Evolutionary conservation across 2,797 vertebrate species (phyloP), one percentile per base, ranked within the genome.

Genomic region (Orestias chungarensis): DNA sequence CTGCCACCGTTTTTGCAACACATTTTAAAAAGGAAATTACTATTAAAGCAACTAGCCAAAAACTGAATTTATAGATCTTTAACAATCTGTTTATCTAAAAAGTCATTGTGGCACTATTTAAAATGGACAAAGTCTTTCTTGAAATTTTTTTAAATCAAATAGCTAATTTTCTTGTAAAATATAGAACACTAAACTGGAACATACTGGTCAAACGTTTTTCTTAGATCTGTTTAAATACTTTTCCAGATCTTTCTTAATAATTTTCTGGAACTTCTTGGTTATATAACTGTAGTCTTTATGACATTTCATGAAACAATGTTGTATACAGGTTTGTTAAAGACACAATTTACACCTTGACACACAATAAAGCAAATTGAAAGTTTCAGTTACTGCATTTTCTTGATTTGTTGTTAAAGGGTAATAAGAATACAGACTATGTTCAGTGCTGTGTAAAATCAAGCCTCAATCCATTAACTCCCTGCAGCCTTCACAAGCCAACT

Each of bases 381-480:
- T 33, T 25, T 55, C 52, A 55, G n/a, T 55, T 57, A 33, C 17
- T 31, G 54, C 29, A 57, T 33, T 0, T 57, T 57, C 17, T 57
- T 1, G 2, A 57, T 57, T 57, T 57, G 3, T 57, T 33, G 54
- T 8, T 15, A 57, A 33, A 57, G 29, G 27, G 31, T 12, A 57
- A 18, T 9, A 20, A 15, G 18, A 54, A 27, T 11, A 12, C 1
- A n/a, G 9, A 9, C 4, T 2, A 54, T 73, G 50, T n/a, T 57
- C 54, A 71, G 46, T 67, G 49, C 29, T 54, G 64, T 68, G 59
- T 72, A 47, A 68, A 75, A 75, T 49, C 43, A 55, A 31, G 61
- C 54, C 18, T 49, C 69, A 38, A 23, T 68, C 71, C 57, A 71
- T 71, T 57, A 64, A 75, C 52, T 75, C 44, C 49, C 55, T 67